Evolutionary conservation across 2,113 vertebrate species (phyloP).

Genomic region (Muntiacus muntjak): DNA sequence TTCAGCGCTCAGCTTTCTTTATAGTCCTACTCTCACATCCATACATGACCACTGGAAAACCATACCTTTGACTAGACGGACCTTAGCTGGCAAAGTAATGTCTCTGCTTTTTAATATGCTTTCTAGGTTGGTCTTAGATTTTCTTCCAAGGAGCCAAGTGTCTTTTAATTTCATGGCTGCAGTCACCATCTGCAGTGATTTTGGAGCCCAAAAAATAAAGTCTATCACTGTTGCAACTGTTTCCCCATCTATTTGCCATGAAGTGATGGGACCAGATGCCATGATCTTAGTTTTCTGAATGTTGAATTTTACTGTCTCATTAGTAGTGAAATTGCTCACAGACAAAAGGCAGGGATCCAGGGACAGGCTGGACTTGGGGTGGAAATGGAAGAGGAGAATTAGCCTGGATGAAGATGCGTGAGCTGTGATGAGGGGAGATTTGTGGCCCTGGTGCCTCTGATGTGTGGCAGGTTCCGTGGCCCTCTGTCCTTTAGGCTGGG

Average conservation of each 20-base stretch:
- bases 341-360: not conserved
- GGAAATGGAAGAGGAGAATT: not conserved
- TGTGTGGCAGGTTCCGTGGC: not conserved
- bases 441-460: not conserved
- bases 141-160: not conserved
- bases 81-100: not conserved
- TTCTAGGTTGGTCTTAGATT: not conserved
- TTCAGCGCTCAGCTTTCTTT: not conserved
- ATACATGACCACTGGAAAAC: not conserved
- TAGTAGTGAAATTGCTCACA: not conserved
- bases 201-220: not conserved
- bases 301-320: not conserved
- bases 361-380: not conserved
- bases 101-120: not conserved
- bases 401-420: not conserved
- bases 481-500: not conserved
- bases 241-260: not conserved
- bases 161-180: not conserved
- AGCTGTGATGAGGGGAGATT: not conserved
- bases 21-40: not conserved
- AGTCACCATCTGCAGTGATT: not conserved
- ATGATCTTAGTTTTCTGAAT: not conserved
- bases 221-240: not conserved
- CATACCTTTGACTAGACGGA: not conserved
- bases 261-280: not conserved